phyloP scores from a whole-genome alignment of 2,888 invertebrate species.

The Congeria kusceri region DNA sequence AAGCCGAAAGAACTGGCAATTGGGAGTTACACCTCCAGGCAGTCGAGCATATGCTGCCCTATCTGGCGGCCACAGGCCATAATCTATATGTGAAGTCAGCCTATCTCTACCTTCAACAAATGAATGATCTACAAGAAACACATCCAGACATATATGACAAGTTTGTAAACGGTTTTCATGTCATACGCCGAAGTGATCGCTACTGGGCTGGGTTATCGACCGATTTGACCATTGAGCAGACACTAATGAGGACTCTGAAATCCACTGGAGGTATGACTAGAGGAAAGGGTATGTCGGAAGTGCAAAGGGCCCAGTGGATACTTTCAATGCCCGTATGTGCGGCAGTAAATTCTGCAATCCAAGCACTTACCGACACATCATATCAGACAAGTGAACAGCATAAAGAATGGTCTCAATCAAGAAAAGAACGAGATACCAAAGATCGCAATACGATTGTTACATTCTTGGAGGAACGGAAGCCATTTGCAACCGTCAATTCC shows the following conservation, averaged over 20 bases:
- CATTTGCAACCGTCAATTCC: constrained; percentile 24
- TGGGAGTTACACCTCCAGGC: constrained; percentile 32
- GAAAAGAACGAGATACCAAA: constrained; percentile 9
- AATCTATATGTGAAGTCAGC: constrained; percentile 56
- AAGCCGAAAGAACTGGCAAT: constrained; percentile 57
- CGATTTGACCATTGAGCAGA: constrained; percentile 73
- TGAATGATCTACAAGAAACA: constrained; percentile 33
- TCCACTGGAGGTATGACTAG: constrained; percentile 66
- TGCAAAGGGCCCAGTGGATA: constrained; percentile 62
- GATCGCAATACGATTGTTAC: constrained; percentile 13
- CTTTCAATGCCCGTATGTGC: constrained; percentile 60
- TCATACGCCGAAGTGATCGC: constrained; percentile 49
- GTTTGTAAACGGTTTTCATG: constrained; percentile 30
- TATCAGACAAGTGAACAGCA: constrained; percentile 50
- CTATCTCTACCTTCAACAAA: constrained; percentile 49
- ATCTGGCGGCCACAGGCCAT: constrained; percentile 62
- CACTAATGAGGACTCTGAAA: constrained; percentile 68
- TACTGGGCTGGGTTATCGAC: constrained; percentile 71
- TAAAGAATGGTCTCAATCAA: constrained; percentile 28
- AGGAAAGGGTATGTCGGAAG: constrained; percentile 64
- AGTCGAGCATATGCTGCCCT: constrained; percentile 25
- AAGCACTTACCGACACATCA: constrained; percentile 20
- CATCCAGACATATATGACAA: constrained; percentile 25
- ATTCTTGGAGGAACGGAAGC: constrained; percentile 40
- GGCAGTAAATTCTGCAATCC: constrained; percentile 53